Evolutionary conservation across 2,888 invertebrate species (phyloP).

Genomic region (Trichogramma dendrolimi): DNA sequence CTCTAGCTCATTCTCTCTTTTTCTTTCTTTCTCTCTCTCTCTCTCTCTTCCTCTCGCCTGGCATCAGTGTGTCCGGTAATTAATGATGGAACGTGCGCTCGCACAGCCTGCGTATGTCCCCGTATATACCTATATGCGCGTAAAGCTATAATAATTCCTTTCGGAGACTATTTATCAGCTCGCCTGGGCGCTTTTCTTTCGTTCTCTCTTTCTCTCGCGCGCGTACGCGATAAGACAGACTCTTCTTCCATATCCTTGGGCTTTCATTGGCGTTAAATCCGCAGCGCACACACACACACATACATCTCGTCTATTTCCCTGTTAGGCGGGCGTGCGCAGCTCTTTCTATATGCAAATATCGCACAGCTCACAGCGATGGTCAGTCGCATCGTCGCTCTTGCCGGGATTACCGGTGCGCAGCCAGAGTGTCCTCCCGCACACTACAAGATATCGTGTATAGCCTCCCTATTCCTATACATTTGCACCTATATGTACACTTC

Average conservation of each 20-base stretch:
- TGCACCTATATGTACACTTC: constrained; percentile 23
- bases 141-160: too few relatives aligned
- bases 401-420: constrained; percentile 29
- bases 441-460: constrained; percentile 19
- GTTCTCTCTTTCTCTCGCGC: constrained; percentile 33
- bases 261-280: too few relatives aligned
- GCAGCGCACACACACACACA: constrained; percentile 33
- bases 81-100: background rate
- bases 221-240: background rate
- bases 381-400: constrained; percentile 20
- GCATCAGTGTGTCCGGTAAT: background rate
- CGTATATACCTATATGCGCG: too few relatives aligned
- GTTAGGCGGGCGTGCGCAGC: constrained; percentile 43
- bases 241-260: too few relatives aligned
- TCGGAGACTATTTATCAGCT: too few relatives aligned
- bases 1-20: constrained; percentile 2
- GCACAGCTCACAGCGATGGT: constrained; percentile 34
- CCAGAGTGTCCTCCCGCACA: background rate
- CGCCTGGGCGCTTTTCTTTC: constrained; percentile 24
- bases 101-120: background rate
- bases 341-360: constrained; percentile 52
- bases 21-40: constrained; percentile 10
- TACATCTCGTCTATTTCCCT: constrained; percentile 51
- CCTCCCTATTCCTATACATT: too few relatives aligned
- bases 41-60: constrained; percentile 31